A percentile compares a stretch with the other conserved stretches of the same genome.
These are phyloP conservation scores for Periphyllus acericola DNA, from an alignment of 2,888 invertebrate genomes.

Conservation along the genomic window DNA sequence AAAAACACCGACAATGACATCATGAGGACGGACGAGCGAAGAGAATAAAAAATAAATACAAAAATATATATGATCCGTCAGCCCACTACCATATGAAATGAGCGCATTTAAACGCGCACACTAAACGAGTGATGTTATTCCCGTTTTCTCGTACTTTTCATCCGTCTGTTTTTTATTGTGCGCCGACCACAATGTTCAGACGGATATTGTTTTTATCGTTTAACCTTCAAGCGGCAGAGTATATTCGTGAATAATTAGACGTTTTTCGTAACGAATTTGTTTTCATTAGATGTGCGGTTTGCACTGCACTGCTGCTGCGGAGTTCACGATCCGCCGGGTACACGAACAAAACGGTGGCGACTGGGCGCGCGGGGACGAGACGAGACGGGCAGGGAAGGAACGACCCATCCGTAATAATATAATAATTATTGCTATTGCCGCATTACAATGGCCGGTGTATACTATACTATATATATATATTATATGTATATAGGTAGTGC, in stretches of 20 bases:
- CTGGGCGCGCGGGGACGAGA: not conserved
- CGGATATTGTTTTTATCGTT: not conserved
- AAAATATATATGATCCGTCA: constrained; percentile 33
- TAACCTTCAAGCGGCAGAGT: not conserved
- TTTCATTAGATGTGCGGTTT: not conserved
- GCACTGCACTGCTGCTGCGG: not conserved
- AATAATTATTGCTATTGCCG: not conserved
- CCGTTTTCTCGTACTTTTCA: not conserved
- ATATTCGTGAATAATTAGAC: not conserved
- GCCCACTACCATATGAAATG: not conserved
- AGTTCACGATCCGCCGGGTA: constrained; percentile 24
- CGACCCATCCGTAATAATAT: not conserved
- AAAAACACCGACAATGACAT: constrained; percentile 40
- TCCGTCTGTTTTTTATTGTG: not conserved
- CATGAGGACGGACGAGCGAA: constrained; percentile 9
- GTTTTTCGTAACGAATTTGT: not conserved
- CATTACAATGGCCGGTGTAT: not conserved
- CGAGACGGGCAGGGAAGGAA: not conserved
- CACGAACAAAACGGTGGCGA: not conserved
- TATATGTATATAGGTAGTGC: not conserved
- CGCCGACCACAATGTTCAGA: not conserved
- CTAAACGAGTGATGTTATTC: not conserved
- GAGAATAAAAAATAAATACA: not conserved
- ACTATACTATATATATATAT: no score
- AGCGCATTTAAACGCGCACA: not conserved